These are phyloP conservation scores for Synergus itoensis DNA, from an alignment of 2,888 invertebrate genomes.

Conservation along the genomic window DNA sequence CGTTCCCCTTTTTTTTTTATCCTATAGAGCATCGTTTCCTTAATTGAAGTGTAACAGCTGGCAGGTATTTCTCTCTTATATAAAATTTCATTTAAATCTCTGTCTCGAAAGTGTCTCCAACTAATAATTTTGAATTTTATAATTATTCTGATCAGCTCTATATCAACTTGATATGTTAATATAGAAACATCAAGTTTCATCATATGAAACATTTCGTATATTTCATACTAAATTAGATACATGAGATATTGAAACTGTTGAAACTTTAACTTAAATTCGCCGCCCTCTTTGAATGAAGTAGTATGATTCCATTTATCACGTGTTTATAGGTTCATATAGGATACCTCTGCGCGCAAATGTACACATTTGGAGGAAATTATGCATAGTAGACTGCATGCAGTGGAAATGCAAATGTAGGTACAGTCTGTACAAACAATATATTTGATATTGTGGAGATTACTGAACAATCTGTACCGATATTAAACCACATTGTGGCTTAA, in stretches of 20 bases:
- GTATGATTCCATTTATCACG: conserved; percentile 1
- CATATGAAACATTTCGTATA: neutral
- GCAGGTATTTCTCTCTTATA: conserved; percentile 30
- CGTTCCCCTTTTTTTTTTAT: neutral
- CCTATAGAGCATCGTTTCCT: conserved; percentile 6
- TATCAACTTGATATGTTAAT: no score
- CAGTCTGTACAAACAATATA: neutral
- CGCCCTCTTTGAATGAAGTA: conserved; percentile 1
- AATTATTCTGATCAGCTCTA: no score
- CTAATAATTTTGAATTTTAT: no score
- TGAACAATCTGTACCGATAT: neutral
- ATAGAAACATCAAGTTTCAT: no score
- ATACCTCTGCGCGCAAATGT: neutral
- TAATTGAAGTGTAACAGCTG: conserved; percentile 35
- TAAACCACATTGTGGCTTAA: neutral
- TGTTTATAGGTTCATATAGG: neutral
- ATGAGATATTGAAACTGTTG: neutral
- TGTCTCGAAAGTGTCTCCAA: neutral
- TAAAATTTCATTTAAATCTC: conserved; percentile 22
- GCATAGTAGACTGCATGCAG: neutral
- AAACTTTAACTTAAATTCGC: neutral
- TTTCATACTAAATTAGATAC: neutral
- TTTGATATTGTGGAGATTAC: neutral
- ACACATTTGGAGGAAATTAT: neutral
- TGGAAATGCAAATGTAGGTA: neutral